Percentiles rank a stretch among this genome's conserved stretches.
These are phyloP conservation scores for Drosophila acutilabella DNA, from an alignment of 2,888 invertebrate species.

Conservation along the genomic window DNA sequence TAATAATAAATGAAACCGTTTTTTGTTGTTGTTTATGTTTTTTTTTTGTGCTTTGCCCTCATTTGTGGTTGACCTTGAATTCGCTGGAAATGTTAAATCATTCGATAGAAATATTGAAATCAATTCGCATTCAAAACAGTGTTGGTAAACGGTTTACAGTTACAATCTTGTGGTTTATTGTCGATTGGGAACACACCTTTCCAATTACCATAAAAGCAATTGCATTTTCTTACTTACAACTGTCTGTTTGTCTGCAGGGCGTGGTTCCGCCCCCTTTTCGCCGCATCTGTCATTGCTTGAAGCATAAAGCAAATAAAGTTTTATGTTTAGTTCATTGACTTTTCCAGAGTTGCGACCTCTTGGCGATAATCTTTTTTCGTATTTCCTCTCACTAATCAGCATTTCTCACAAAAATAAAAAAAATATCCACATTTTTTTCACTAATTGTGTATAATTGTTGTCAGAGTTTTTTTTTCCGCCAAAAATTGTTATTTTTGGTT, in stretches of 20 bases:
- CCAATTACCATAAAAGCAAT: slow-evolving; percentile 30
- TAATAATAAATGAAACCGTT: slow-evolving; percentile 48
- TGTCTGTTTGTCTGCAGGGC: slow-evolving; percentile 21
- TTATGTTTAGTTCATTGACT: neutral
- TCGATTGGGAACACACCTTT: slow-evolving; percentile 35
- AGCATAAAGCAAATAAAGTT: slow-evolving; percentile 11
- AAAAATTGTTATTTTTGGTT: neutral
- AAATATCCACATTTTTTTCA: slow-evolving; percentile 35
- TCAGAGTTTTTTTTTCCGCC: slow-evolving; percentile 1
- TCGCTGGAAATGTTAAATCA: slow-evolving; percentile 53
- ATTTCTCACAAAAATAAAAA: slow-evolving; percentile 10
- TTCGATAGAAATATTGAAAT: slow-evolving; percentile 27
- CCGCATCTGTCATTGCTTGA: slow-evolving; percentile 18
- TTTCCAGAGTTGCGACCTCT: slow-evolving; percentile 1
- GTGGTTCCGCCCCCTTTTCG: slow-evolving; percentile 9
- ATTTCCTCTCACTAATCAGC: slow-evolving; percentile 44
- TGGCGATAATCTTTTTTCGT: neutral
- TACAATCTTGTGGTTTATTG: slow-evolving; percentile 32
- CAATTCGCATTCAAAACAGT: slow-evolving; percentile 9
- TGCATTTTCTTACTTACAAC: slow-evolving; percentile 23
- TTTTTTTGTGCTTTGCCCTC: slow-evolving; percentile 30
- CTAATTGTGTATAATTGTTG: slow-evolving; percentile 60
- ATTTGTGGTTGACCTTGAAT: slow-evolving; percentile 67
- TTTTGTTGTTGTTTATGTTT: slow-evolving; percentile 5
- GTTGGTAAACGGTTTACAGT: slow-evolving; percentile 42